Base-by-base conservation (phyloP, 2,888 invertebrate species). In the Quadriops clusia region DNA sequence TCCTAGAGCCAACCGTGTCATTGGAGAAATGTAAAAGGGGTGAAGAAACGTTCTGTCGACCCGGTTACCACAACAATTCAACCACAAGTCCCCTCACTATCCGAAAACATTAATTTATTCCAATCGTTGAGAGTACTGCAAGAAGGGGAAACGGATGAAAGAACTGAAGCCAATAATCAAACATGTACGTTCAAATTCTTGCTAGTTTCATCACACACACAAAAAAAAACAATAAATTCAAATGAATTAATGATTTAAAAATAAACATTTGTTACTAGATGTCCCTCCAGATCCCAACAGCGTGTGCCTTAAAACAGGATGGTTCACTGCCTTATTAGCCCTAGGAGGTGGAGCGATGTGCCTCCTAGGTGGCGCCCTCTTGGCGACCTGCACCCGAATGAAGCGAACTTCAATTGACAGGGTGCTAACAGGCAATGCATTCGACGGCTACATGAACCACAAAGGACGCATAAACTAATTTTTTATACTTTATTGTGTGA, bases 81-180 rank as follows among this genome's bases (percentile, higher is more conserved):
- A 8, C 44, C 51, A 8, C 46, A 55, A 1, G 49, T 63, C 6
- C 50, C 58, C 27, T 61, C 66, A 34, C 53, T 87, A 7, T 89
- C 89, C 0, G 90, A 91, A 63, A 90, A 89, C 55, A 77, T 91
- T 22, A 89, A 84, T 48, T 68, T 91, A 30, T 90, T 87, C 63
- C 90, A 91, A 56, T 84, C 89, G 0, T 61, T 91, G 30, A 67
- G 87, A 36, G 91, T 91, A 5, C 60, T 90, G 30, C 86, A 87
- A 54, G 89, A 89, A 51, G 84, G 81, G 1, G 87, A 87, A 50
- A 73, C 73, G 10, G 74, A 80, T 28, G 72, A 77, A n/a, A 22
- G 70, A 73, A 54, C 39, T 43, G 49, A 3, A 34, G n/a, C n/a
- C n/a, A n/a, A n/a, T n/a, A n/a, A n/a, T n/a, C n/a, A n/a, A n/a